Evolutionary conservation across 2,888 invertebrate species (phyloP).

Genomic region (Cosmia trapezina): DNA sequence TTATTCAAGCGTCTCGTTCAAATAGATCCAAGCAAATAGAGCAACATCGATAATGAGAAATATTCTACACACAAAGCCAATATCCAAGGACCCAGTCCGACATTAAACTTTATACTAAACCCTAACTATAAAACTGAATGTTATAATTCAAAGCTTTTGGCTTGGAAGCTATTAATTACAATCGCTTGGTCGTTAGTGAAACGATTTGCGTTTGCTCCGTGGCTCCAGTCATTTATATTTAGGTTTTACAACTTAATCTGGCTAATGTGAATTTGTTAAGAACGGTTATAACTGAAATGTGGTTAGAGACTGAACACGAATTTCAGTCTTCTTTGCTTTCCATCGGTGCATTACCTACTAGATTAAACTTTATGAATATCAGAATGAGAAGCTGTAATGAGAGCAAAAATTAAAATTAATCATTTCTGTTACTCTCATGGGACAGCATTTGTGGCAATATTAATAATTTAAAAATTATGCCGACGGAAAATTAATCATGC

Average conservation of each 20-base stretch:
- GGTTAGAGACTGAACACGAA: background rate
- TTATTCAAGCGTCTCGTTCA: conserved; percentile 1
- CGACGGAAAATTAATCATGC: background rate
- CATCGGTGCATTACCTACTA: background rate
- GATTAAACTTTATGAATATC: background rate
- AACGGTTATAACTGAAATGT: conserved; percentile 1
- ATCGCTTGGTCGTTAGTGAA: conserved; percentile 54
- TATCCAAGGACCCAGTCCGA: conserved; percentile 15
- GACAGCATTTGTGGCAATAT: too few species aligned
- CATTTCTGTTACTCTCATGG: background rate
- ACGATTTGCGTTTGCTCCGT: conserved; percentile 38
- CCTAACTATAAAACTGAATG: conserved; percentile 40
- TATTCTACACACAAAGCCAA: conserved; percentile 19
- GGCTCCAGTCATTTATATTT: conserved; percentile 49
- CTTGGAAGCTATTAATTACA: conserved; percentile 57
- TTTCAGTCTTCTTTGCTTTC: background rate
- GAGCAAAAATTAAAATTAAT: background rate
- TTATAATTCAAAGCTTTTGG: conserved; percentile 55
- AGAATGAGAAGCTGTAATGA: background rate
- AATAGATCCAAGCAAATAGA: too few species aligned
- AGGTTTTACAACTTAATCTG: conserved; percentile 57
- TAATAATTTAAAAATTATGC: background rate
- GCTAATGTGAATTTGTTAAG: conserved; percentile 34
- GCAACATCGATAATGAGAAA: conserved; percentile 19
- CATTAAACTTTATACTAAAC: conserved; percentile 40